These are phyloP conservation scores for Myripristis jacobus DNA, from an alignment of 2,797 vertebrate genomes.

Conservation along the genomic window DNA sequence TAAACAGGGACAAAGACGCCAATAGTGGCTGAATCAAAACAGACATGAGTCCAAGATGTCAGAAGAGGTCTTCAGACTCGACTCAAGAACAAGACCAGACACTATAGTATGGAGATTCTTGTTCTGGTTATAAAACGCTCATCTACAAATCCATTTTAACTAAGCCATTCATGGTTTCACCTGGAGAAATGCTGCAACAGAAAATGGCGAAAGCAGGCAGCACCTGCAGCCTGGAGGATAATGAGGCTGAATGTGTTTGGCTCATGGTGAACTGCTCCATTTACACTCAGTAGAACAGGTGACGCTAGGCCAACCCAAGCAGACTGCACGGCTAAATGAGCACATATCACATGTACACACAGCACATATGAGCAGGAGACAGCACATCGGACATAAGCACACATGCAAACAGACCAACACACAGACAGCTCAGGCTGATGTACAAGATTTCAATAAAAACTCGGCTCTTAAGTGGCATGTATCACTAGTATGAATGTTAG, in stretches of 20 bases:
- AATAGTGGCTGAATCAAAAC: background rate
- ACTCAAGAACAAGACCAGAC: no score
- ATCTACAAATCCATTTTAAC: background rate
- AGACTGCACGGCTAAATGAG: no score
- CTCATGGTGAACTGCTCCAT: background rate
- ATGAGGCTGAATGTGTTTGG: background rate
- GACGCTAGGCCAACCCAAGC: background rate
- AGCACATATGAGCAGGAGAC: background rate
- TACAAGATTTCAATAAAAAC: background rate
- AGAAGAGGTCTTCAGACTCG: background rate
- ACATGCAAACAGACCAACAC: background rate
- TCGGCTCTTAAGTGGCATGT: slow-evolving; percentile 7
- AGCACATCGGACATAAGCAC: background rate
- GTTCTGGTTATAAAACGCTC: background rate
- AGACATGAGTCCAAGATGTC: background rate
- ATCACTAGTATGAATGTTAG: slow-evolving; percentile 53
- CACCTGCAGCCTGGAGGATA: no score
- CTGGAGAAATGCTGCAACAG: no score
- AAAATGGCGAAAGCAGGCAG: no score
- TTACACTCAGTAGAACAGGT: background rate
- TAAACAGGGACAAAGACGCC: no score
- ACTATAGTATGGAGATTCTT: background rate
- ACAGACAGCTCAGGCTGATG: slow-evolving; percentile 2
- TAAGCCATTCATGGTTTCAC: no score
- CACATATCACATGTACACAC: background rate